phyloP scores from a whole-genome alignment of 2,797 vertebrate species.

The Astyanax mexicanus region DNA sequence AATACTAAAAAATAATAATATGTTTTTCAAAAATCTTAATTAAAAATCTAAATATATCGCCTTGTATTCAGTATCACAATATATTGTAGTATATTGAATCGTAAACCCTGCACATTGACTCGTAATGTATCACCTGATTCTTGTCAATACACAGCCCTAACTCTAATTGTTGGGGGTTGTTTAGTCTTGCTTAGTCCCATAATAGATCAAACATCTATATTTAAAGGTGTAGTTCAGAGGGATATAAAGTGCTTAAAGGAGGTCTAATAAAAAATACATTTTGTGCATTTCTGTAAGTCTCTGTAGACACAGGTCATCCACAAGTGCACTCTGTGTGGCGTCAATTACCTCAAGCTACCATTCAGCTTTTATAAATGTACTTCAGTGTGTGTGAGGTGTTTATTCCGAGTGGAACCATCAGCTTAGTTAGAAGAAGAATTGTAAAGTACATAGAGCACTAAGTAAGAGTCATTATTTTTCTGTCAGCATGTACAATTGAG shows the following conservation, averaged over 20 bases:
- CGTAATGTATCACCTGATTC: too few species aligned
- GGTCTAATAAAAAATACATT: conserved; percentile 56
- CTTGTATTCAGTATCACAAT: too few species aligned
- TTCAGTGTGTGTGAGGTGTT: neutral
- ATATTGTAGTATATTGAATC: too few species aligned
- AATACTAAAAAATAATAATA: too few species aligned
- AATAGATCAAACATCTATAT: conserved; percentile 69
- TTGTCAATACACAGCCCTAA: too few species aligned
- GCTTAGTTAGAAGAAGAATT: neutral
- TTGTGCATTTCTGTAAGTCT: conserved; percentile 16
- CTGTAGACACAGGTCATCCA: conserved; percentile 16
- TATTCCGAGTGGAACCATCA: neutral
- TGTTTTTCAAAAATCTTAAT: too few species aligned
- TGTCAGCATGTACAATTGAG: too few species aligned
- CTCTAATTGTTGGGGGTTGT: conserved; percentile 54
- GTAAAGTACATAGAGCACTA: neutral
- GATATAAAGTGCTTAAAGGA: conserved; percentile 47
- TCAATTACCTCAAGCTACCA: neutral
- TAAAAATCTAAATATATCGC: too few species aligned
- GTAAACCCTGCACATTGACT: too few species aligned
- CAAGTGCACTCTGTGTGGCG: conserved; percentile 31
- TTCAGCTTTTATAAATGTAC: neutral
- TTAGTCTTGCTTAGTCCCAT: conserved; percentile 58
- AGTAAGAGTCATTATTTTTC: too few species aligned
- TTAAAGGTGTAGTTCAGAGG: conserved; percentile 58